A percentile compares a stretch with the other conserved stretches of the same genome.
These are phyloP conservation scores for Aramus guarauna DNA, from an alignment of 2,113 vertebrate genomes.

Conservation along the genomic window DNA sequence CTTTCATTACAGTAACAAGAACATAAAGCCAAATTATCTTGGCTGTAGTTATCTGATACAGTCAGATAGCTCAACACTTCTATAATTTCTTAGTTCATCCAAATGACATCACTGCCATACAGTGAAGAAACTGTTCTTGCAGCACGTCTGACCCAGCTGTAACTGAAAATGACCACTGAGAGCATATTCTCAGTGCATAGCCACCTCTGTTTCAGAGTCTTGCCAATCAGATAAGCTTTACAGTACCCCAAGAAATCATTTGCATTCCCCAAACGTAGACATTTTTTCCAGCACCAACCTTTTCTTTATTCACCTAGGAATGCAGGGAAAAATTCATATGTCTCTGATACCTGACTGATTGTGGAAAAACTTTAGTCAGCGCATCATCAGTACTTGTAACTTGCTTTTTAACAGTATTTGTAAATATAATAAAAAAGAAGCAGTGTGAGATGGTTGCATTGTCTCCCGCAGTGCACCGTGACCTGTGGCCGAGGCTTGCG, in stretches of 20 bases:
- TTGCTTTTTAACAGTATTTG: background rate
- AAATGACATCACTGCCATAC: slow-evolving; percentile 9
- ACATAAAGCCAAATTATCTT: slow-evolving; percentile 19
- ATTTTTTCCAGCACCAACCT: background rate
- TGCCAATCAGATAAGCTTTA: background rate
- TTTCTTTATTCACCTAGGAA: background rate
- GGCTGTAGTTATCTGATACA: slow-evolving; percentile 29
- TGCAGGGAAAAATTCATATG: fast-evolving
- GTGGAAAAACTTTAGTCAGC: background rate
- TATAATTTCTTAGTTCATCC: background rate
- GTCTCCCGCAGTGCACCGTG: slow-evolving; percentile 84
- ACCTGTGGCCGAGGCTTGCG: slow-evolving; percentile 89
- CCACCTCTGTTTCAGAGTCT: background rate
- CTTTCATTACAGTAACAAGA: slow-evolving; percentile 18
- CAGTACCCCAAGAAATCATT: background rate
- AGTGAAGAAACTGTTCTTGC: background rate
- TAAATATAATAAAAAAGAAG: background rate
- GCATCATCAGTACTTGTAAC: fast-evolving
- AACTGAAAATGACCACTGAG: background rate
- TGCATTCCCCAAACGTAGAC: background rate
- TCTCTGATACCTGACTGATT: background rate
- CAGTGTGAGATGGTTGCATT: background rate
- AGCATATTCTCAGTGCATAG: background rate
- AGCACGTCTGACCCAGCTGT: background rate
- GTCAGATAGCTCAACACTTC: slow-evolving; percentile 18